Evolutionary conservation across 2,113 vertebrate genomes (phyloP).

Genomic region (Cephalopterus ornatus): DNA sequence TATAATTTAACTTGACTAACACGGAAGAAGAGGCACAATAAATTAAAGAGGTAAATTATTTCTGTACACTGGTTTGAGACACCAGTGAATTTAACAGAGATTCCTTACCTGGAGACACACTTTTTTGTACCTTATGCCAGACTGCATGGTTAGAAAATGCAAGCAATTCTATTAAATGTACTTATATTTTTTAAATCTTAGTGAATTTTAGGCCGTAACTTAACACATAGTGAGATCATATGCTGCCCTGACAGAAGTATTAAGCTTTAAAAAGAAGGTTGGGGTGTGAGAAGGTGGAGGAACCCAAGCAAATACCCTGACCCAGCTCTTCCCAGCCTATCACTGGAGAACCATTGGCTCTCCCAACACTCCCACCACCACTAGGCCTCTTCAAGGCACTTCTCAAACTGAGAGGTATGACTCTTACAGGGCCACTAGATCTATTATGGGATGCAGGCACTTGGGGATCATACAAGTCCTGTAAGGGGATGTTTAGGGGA

Average conservation of each 20-base stretch:
- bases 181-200: background rate
- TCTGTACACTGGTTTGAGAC: background rate
- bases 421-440: background rate
- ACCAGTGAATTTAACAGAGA: background rate
- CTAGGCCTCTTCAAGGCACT: background rate
- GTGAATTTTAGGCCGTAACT: background rate
- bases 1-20: background rate
- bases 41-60: background rate
- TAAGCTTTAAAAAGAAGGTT: background rate
- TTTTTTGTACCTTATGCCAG: background rate
- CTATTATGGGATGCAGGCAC: background rate
- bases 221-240: background rate
- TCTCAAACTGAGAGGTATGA: background rate
- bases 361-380: background rate
- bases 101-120: background rate
- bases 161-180: background rate
- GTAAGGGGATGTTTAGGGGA: accelerated
- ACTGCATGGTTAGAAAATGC: background rate
- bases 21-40: background rate
- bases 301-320: background rate
- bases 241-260: background rate
- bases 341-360: accelerated
- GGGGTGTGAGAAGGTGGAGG: background rate
- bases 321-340: background rate
- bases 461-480: background rate